Percentiles rank a stretch among this genome's conserved stretches.
These are phyloP conservation scores for Homarus gammarus DNA, from an alignment of 2,888 invertebrate genomes.

Conservation along the genomic window DNA sequence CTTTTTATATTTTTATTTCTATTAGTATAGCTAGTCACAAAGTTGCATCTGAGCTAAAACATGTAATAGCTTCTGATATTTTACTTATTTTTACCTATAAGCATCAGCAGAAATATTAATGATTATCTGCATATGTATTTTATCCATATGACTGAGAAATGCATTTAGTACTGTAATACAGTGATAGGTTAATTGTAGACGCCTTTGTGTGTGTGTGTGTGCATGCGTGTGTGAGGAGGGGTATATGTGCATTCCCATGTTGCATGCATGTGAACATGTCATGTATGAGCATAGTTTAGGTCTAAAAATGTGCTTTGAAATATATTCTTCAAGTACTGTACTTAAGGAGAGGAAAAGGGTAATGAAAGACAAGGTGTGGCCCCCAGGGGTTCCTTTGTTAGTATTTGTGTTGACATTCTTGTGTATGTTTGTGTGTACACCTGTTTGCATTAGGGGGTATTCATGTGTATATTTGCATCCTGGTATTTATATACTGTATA, in stretches of 20 bases:
- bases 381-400: too few species aligned
- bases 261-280: too few species aligned
- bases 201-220: slow-evolving; percentile 1
- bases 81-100: neutral
- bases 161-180: neutral
- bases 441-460: neutral
- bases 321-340: too few species aligned
- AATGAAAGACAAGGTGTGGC: too few species aligned
- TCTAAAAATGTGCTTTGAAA: too few species aligned
- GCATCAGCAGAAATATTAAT: neutral
- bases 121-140: too few species aligned
- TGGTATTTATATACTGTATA: slow-evolving; percentile 24
- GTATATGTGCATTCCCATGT: too few species aligned
- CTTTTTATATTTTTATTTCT: slow-evolving; percentile 18
- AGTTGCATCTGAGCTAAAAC: neutral
- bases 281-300: too few species aligned
- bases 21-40: slow-evolving; percentile 40
- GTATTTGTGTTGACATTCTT: too few species aligned
- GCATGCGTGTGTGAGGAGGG: neutral
- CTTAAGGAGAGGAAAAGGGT: too few species aligned
- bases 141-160: neutral
- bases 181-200: neutral
- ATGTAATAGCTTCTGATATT: neutral
- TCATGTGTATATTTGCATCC: neutral
- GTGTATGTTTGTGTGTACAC: neutral